phyloP scores from a whole-genome alignment of 2,113 vertebrate genomes.

The Mormyrus iriodes region DNA sequence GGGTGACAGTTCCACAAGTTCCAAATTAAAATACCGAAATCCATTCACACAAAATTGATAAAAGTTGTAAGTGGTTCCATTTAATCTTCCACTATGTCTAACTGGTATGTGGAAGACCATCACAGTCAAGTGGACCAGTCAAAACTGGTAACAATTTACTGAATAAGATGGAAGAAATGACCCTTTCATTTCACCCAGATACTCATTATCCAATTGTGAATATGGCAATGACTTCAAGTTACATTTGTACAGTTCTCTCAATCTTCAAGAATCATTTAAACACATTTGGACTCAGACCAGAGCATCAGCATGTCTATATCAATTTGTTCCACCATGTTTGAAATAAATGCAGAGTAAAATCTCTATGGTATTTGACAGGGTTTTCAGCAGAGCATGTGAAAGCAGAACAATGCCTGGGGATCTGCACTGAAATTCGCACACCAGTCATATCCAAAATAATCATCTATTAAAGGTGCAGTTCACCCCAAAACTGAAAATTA shows the following conservation, averaged over 20 bases:
- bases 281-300: neutral
- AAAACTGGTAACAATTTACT: no score
- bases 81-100: neutral
- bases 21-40: neutral
- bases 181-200: neutral
- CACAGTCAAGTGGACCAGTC: neutral
- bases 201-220: neutral
- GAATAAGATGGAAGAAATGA: neutral
- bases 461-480: no score
- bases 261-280: neutral
- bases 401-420: neutral
- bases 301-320: neutral
- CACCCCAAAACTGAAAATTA: no score
- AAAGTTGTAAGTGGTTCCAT: neutral
- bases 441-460: neutral
- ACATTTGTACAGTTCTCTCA: neutral
- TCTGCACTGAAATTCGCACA: neutral
- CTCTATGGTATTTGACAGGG: neutral
- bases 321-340: neutral
- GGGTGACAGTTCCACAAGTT: neutral
- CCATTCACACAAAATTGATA: neutral
- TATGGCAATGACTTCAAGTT: neutral
- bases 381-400: neutral
- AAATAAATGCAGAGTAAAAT: neutral
- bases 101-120: neutral